phyloP scores from a whole-genome alignment of 2,113 vertebrate genomes.

The Peromyscus maniculatus region DNA sequence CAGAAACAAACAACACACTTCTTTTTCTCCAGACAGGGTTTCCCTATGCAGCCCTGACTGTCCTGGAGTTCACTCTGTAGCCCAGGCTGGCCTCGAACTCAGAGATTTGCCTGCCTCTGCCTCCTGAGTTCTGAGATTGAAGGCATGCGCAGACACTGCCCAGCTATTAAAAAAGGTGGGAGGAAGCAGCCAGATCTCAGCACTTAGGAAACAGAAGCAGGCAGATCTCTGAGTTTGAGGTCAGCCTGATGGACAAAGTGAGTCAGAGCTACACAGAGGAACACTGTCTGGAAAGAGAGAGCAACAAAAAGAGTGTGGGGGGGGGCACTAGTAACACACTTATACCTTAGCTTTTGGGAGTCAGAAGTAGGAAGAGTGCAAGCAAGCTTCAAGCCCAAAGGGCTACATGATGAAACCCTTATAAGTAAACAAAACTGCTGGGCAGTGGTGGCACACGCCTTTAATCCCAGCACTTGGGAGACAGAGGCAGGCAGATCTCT shows the following conservation, averaged over 20 bases:
- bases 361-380: background rate
- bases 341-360: background rate
- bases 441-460: too few species aligned
- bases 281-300: background rate
- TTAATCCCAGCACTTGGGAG: too few species aligned
- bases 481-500: too few species aligned
- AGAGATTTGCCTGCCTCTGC: background rate
- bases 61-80: background rate
- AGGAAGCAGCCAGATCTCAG: background rate
- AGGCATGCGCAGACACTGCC: accelerated
- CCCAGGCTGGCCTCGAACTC: background rate
- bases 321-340: background rate
- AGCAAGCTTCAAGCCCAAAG: background rate
- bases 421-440: background rate
- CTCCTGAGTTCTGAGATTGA: background rate
- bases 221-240: background rate
- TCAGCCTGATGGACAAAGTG: background rate
- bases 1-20: background rate
- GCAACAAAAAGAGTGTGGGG: background rate
- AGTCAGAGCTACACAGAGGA: background rate
- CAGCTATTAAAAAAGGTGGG: background rate
- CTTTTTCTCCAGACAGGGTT: background rate
- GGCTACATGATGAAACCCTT: background rate
- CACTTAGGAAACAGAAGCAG: background rate
- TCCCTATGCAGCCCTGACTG: background rate